Evolutionary conservation across 2,113 vertebrate species (phyloP).

Genomic region (Dasyornis broadbenti): DNA sequence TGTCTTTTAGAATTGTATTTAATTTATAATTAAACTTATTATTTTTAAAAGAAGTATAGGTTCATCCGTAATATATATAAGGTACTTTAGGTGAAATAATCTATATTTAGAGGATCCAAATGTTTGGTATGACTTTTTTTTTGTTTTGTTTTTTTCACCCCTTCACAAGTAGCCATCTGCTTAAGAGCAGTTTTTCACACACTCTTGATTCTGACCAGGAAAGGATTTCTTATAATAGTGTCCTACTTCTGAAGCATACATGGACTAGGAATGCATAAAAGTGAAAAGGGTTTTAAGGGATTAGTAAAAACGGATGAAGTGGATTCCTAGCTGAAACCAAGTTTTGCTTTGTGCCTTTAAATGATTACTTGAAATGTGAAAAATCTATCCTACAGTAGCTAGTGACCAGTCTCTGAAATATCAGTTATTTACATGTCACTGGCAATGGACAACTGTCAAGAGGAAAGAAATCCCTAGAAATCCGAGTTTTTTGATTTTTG

Average conservation of each 20-base stretch:
- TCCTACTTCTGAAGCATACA: not conserved
- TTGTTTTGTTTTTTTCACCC: not conserved
- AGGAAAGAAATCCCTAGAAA: not conserved
- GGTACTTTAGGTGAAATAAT: not conserved
- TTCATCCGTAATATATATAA: not conserved
- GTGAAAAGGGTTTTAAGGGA: not conserved
- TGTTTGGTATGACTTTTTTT: not conserved
- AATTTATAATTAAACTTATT: not conserved
- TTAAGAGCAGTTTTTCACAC: conserved; percentile 26
- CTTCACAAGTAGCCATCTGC: conserved; percentile 5
- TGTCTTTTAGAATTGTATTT: not conserved
- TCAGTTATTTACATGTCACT: not conserved
- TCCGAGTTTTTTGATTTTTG: not conserved
- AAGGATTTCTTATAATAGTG: conserved; percentile 14
- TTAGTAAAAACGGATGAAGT: not conserved
- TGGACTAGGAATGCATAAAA: not conserved
- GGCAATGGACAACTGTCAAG: not conserved
- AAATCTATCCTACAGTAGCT: not conserved
- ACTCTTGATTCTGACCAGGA: not conserved
- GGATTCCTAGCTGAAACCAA: not conserved
- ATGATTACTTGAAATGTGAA: not conserved
- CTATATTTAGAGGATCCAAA: not conserved
- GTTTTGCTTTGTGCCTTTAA: not conserved
- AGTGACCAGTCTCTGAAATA: not conserved
- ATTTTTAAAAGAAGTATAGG: not conserved